Percentiles rank a stretch among this genome's conserved stretches.
phyloP scores from a whole-genome alignment of 2,888 invertebrate species.

The Ormyrus nitidulus region DNA sequence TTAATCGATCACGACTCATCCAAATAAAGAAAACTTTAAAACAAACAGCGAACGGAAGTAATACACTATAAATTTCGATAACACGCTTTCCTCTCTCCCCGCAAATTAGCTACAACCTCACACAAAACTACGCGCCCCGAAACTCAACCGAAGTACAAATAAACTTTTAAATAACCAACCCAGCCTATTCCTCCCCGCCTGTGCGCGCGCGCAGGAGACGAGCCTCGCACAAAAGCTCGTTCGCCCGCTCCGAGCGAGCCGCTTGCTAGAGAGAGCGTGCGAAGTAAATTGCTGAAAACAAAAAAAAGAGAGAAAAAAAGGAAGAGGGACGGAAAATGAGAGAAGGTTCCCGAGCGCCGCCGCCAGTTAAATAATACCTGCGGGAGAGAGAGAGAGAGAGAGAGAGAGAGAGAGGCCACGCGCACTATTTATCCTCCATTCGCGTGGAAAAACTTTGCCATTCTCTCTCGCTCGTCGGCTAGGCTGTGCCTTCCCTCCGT shows the following conservation, averaged over 20 bases:
- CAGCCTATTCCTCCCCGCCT: neutral
- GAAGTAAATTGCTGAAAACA: neutral
- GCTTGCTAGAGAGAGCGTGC: neutral
- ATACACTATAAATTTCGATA: too few relatives aligned
- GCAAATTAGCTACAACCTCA: too few relatives aligned
- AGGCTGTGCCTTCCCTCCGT: too few relatives aligned
- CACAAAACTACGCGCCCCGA: too few relatives aligned
- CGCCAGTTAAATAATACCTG: too few relatives aligned
- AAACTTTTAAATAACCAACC: neutral
- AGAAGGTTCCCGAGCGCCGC: too few relatives aligned
- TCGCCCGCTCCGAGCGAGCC: neutral
- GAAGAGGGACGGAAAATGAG: too few relatives aligned
- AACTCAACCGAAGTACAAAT: neutral
- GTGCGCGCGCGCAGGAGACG: neutral
- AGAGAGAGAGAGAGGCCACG: neutral
- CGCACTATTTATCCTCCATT: slow-evolving; percentile 38
- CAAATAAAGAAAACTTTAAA: too few relatives aligned
- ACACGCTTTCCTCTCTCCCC: too few relatives aligned
- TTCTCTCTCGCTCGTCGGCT: slow-evolving; percentile 3
- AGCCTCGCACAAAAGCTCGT: neutral
- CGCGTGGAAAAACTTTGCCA: slow-evolving; percentile 42
- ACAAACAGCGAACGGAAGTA: too few relatives aligned
- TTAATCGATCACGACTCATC: too few relatives aligned
- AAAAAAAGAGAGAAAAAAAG: too few relatives aligned
- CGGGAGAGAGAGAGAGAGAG: neutral